Evolutionary conservation across 2,797 vertebrate species (phyloP).

Genomic region (Thalassophryne amazonica): DNA sequence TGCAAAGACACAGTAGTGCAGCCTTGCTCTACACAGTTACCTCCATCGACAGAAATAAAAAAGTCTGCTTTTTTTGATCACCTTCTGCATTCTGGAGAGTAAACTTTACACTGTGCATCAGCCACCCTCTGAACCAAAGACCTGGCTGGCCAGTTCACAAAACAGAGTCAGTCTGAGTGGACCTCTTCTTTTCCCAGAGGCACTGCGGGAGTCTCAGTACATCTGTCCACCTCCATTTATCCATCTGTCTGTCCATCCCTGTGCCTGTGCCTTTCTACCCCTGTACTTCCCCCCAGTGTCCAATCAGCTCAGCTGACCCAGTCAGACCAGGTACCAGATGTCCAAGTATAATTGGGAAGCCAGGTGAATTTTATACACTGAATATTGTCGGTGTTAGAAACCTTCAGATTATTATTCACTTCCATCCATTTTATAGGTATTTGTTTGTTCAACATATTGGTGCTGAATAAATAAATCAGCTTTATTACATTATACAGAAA

Average conservation of each 20-base stretch:
- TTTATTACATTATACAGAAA: too few relatives aligned
- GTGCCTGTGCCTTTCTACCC: constrained; percentile 49
- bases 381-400: constrained; percentile 8
- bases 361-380: constrained; percentile 37
- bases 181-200: constrained; percentile 26
- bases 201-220: constrained; percentile 40
- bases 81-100: too few relatives aligned
- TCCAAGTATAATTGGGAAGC: constrained; percentile 30
- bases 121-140: constrained; percentile 30
- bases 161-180: constrained; percentile 21
- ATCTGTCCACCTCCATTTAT: constrained; percentile 58
- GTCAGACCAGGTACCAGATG: constrained; percentile 50
- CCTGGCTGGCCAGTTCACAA: constrained; percentile 38
- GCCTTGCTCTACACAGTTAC: too few relatives aligned
- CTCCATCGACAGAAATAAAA: too few relatives aligned
- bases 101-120: too few relatives aligned
- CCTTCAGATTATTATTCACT: background rate
- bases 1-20: too few relatives aligned
- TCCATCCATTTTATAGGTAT: background rate
- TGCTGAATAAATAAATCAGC: background rate
- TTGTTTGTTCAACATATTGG: background rate
- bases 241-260: constrained; percentile 49
- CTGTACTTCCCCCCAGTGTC: constrained; percentile 57
- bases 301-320: constrained; percentile 64
- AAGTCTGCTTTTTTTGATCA: too few relatives aligned